Conservation (phyloP, 2,888 invertebrate species). For the Bimastos eiseni region DNA sequence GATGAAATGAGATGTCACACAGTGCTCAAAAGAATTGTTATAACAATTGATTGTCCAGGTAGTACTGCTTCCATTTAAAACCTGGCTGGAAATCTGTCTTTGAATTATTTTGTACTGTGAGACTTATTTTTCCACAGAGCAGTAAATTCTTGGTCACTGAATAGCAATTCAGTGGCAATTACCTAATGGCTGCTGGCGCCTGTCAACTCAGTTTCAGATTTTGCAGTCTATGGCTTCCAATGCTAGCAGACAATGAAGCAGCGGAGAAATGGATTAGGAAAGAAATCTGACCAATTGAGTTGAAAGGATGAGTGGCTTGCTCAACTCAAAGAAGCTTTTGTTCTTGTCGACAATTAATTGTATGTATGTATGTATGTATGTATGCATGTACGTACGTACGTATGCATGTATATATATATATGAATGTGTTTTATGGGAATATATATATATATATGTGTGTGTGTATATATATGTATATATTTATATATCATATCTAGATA, state of each 20-base stretch:
- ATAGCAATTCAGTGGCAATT: conserved; percentile 2
- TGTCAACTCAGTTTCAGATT: neutral
- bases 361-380: no score
- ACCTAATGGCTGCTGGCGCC: conserved; percentile 21
- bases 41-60: neutral
- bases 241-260: neutral
- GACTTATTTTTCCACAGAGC: neutral
- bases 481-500: no score
- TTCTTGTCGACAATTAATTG: neutral
- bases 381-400: no score
- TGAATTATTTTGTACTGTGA: neutral
- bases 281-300: conserved; percentile 5
- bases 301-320: conserved; percentile 5
- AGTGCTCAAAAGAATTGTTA: neutral
- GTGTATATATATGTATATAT: neutral
- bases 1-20: neutral
- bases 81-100: neutral
- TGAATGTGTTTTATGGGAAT: no score
- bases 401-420: neutral
- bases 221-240: neutral
- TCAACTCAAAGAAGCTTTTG: conserved; percentile 9
- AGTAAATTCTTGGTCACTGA: conserved; percentile 13
- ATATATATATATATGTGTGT: neutral
- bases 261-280: conserved; percentile 5
- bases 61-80: neutral